A percentile compares a stretch with the other conserved stretches of the same genome.
phyloP scores from a whole-genome alignment of 37 sponge, comb jelly and placozoan species.

The Geodia barretti region DNA sequence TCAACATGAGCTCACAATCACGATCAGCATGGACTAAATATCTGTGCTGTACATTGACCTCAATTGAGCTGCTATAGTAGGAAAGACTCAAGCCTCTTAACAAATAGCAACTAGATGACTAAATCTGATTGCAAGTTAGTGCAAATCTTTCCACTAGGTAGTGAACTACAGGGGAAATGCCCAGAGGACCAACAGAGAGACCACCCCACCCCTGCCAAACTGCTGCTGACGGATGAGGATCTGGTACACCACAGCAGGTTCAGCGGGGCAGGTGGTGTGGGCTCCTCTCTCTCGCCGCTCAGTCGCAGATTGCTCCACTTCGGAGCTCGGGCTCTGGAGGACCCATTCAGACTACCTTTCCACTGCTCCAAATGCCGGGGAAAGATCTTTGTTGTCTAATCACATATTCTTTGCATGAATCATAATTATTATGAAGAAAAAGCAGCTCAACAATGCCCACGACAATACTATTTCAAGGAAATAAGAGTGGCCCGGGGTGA shows the following conservation, averaged over 20 bases:
- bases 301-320: background rate
- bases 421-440: too few species aligned
- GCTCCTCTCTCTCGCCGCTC: background rate
- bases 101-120: too few species aligned
- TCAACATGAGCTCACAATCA: background rate
- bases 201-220: conserved; percentile 13
- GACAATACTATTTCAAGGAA: too few species aligned
- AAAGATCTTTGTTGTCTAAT: conserved; percentile 14
- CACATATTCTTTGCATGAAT: background rate
- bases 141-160: background rate
- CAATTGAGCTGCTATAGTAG: too few species aligned
- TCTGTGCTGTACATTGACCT: too few species aligned
- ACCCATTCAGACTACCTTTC: background rate
- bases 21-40: too few species aligned
- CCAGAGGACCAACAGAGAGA: conserved; percentile 2
- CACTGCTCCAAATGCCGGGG: conserved; percentile 21
- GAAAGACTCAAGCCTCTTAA: too few species aligned
- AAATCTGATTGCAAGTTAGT: background rate
- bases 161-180: background rate
- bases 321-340: background rate
- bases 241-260: background rate
- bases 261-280: background rate
- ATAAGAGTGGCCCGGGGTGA: too few species aligned
- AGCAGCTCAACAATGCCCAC: too few species aligned
- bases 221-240: conserved; percentile 24